A percentile compares a stretch with the other conserved stretches of the same genome.
Evolutionary conservation across 2,797 vertebrate species (phyloP).

Genomic region (Muscicapa comitata): DNA sequence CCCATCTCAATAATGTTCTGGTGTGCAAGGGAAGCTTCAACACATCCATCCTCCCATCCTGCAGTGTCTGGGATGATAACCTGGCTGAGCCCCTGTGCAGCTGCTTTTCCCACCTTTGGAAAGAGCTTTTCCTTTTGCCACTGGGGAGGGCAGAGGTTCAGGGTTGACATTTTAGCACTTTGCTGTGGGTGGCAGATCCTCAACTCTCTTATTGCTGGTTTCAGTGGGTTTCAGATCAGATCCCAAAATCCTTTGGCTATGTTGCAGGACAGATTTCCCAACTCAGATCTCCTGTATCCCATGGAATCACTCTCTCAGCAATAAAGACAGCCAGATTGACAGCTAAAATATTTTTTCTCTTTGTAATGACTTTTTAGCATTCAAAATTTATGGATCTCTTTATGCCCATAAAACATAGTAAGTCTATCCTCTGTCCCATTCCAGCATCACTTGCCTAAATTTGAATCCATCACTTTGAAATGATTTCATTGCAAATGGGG

Average conservation of each 20-base stretch:
- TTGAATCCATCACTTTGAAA: constrained; percentile 46
- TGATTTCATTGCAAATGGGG: constrained; percentile 3
- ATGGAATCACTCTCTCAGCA: neutral
- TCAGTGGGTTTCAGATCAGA: neutral
- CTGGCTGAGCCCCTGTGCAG: rapidly evolving
- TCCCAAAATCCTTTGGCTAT: neutral
- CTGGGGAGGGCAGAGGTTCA: neutral
- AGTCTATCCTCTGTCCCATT: neutral
- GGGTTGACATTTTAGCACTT: neutral
- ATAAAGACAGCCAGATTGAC: neutral
- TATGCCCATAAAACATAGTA: neutral
- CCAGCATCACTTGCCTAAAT: neutral
- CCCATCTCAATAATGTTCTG: neutral
- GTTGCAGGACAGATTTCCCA: neutral
- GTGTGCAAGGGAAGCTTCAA: neutral
- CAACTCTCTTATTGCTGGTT: neutral
- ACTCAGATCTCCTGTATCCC: neutral
- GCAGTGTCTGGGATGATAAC: neutral
- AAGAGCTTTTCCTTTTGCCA: neutral
- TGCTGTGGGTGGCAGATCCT: neutral
- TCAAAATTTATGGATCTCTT: constrained; percentile 12
- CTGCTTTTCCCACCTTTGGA: neutral
- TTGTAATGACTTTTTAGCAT: neutral
- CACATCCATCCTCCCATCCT: neutral
- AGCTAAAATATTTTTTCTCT: constrained; percentile 40